Evolutionary conservation across 2,888 invertebrate species (phyloP), one percentile per base, ranked within the genome.

Genomic region (Helleia helle): DNA sequence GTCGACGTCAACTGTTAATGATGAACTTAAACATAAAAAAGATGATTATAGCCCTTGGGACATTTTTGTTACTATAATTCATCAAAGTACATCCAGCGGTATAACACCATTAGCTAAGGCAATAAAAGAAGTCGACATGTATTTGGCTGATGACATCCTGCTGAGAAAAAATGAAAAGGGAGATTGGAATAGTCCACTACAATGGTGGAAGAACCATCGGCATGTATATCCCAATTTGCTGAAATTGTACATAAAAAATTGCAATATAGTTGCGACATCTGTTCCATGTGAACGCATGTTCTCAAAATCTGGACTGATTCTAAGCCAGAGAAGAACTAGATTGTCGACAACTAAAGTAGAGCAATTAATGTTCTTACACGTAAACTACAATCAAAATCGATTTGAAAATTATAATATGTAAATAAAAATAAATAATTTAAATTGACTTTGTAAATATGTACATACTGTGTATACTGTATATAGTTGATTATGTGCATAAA

Each of bases 251-350:
- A n/a, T 18, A 27, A 28, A 12, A 1, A 41, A 49, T 22, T 44
- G 47, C 1, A 49, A 52, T 17, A 40, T 50, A 1, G 36, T 51
- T 18, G 50, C 48, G 1, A 45, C 49, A 1, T 53, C 49, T 1
- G 51, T 51, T 11, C 51, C 48, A 5, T 54, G 51, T 27, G 51
- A 50, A 36, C 43, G 49, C 2, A 45, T 54, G 8, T 52, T 50
- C 12, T 13, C 18, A 13, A 59, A 40, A 51, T 53, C 4, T 50
- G 54, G 57, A 1, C 17, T 24, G 2, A 24, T 41, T 5, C 9
- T 41, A 2, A 15, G 3, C 5, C 17, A 41, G 8, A 22, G 37
- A 6, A 30, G 40, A 6, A 26, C 37, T 14, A 37, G 37, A 26
- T 15, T 37, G 15, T 26, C 8, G 4, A 22, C 18, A 8, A 39